Conservation (phyloP, 2,888 invertebrate species). For the Dicyrtomina minuta region DNA sequence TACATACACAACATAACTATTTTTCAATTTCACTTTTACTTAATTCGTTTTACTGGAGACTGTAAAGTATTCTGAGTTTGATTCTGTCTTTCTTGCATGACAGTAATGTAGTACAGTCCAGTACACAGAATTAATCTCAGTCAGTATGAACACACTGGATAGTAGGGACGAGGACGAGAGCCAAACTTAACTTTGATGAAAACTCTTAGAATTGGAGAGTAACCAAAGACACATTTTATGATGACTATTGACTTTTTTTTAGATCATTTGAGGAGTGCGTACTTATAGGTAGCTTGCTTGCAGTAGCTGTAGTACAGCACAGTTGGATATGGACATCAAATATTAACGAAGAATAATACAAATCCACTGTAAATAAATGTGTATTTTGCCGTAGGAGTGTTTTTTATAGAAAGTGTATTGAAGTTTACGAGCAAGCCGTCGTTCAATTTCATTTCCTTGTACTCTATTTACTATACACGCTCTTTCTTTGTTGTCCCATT, state of each 20-base stretch:
- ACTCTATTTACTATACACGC: not conserved
- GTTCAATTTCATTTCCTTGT: conserved; percentile 22
- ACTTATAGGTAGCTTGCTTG: too few relatives aligned
- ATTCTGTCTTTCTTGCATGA: too few relatives aligned
- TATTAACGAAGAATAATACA: too few relatives aligned
- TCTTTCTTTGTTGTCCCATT: conserved; percentile 6
- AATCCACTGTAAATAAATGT: too few relatives aligned
- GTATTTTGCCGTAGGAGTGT: not conserved
- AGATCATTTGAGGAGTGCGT: not conserved
- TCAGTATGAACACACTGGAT: not conserved
- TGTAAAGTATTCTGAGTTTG: not conserved
- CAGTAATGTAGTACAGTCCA: not conserved
- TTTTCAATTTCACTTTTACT: not conserved
- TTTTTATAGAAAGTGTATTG: too few relatives aligned
- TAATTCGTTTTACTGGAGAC: not conserved
- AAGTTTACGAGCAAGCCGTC: conserved; percentile 8
- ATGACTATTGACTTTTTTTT: not conserved
- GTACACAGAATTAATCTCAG: not conserved
- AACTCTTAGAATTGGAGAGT: too few relatives aligned
- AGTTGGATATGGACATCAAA: not conserved
- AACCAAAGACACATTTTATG: not conserved
- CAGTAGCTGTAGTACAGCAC: not conserved
- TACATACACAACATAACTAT: not conserved
- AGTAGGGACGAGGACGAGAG: conserved; percentile 7
- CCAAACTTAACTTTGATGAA: not conserved